Base-by-base conservation (phyloP, 2,888 invertebrate genomes). In the Polietes domitor region DNA sequence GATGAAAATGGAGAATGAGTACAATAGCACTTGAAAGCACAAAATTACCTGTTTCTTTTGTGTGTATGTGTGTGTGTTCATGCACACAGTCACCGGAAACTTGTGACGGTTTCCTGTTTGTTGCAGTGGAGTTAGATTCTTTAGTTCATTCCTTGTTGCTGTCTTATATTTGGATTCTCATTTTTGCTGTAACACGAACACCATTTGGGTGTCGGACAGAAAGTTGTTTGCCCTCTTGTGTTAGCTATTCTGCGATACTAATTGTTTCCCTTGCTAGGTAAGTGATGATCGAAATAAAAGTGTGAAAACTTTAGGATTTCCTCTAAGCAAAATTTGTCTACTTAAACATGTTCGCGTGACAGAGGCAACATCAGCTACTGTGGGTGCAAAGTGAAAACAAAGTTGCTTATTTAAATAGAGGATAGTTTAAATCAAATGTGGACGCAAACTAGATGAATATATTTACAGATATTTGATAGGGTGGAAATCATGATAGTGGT, bases 301-400 rank as follows among this genome's bases (percentile, higher is more conserved):
- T 47, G 47, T 47, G 15, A 47, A 47, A n/a, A 47, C n/a, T 47
- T 47, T 47, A 47, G 15, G n/a, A 4, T 47, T 15, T 47, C 15
- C 1, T n/a, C 47, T 47, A 12, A 47, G n/a, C 47, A 12, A 2
- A 47, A 37, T 37, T 19, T 37, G 17, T 37, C 17, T 32, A 32
- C 63, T 63, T 63, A 63, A 63, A 37, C 63, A 63, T 63, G 32
- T 63, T 63, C 37, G 10, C 32, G 5, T 4, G n/a, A n/a, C n/a
- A n/a, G 47, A 2, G 12, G n/a, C n/a, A n/a, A 47, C 47, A 47
- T 2, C 15, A 47, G n/a, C n/a, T 32, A 9, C 32, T 32, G 4
- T 32, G 9, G 4, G 32, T 32, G 32, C 9, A 32, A 32, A 32
- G 5, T 32, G 32, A 32, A 6, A n/a, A n/a, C n/a, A n/a, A n/a